phyloP scores from a whole-genome alignment of 2,797 vertebrate species.

The Zenarchopterus dispar region DNA sequence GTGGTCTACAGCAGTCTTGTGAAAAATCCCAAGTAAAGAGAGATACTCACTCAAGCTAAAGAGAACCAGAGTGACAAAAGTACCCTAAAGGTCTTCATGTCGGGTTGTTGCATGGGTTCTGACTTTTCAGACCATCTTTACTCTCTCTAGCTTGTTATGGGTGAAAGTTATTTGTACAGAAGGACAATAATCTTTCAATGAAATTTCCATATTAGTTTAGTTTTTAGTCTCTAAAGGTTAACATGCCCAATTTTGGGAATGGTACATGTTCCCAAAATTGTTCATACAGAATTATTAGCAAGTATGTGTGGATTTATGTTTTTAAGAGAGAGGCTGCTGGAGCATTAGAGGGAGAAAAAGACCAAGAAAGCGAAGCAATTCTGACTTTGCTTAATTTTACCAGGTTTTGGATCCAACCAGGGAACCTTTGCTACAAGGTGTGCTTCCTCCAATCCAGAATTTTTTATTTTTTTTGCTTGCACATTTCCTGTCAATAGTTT shows the following conservation, averaged over 20 bases:
- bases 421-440: conserved; percentile 89
- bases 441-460: conserved; percentile 62
- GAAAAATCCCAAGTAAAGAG: no score
- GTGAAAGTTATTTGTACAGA: no score
- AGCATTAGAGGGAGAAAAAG: neutral
- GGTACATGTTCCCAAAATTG: neutral
- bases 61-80: no score
- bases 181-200: no score
- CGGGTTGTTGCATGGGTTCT: no score
- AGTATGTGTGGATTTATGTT: neutral
- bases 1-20: no score
- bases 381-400: conserved; percentile 79
- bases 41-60: no score
- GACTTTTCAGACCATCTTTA: no score
- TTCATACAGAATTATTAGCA: neutral
- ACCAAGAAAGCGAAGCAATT: conserved; percentile 20
- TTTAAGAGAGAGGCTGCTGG: neutral
- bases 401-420: conserved; percentile 88
- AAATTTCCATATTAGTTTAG: no score
- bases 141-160: no score
- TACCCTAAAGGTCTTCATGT: no score
- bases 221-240: no score
- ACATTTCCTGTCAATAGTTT: conserved; percentile 25
- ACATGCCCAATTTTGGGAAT: neutral
- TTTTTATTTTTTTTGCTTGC: conserved; percentile 18